Conservation (phyloP, 2,888 invertebrate species). For the Sarcophaga caerulescens region DNA sequence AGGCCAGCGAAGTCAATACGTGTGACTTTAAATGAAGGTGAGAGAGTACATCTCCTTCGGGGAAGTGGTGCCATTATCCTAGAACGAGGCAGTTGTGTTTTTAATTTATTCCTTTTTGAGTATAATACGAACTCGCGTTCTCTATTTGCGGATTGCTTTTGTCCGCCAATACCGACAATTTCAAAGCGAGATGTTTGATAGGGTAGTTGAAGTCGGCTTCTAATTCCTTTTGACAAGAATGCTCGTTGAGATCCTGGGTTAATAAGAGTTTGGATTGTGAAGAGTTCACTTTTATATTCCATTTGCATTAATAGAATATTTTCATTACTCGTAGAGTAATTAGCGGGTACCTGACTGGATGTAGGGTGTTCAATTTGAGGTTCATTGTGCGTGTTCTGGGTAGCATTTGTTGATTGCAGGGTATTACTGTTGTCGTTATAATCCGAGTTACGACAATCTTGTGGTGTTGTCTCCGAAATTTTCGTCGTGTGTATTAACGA, state of each 20-base stretch:
- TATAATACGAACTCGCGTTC: background rate
- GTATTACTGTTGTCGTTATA: background rate
- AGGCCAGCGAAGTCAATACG: no score
- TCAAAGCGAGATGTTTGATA: background rate
- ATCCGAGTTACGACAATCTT: no score
- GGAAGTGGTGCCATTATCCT: no score
- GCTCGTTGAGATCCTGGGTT: background rate
- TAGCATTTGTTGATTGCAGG: no score
- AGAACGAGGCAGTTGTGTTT: no score
- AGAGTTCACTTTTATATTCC: background rate
- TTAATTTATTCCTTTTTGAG: no score
- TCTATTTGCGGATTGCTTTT: background rate
- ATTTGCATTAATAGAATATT: background rate
- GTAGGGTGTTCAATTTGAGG: background rate
- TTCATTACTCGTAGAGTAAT: background rate
- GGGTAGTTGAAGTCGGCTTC: background rate
- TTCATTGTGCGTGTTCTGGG: no score
- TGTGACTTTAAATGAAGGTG: no score
- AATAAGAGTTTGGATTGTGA: background rate
- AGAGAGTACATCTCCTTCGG: no score
- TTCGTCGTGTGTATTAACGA: background rate
- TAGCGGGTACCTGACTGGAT: background rate
- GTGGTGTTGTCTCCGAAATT: no score
- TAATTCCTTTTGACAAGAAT: background rate
- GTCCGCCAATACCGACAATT: slow-evolving; percentile 2